A percentile compares a stretch with the other conserved stretches of the same genome.
Evolutionary conservation across 2,888 invertebrate genomes (phyloP).

Genomic region (Cerastis rubricosa): DNA sequence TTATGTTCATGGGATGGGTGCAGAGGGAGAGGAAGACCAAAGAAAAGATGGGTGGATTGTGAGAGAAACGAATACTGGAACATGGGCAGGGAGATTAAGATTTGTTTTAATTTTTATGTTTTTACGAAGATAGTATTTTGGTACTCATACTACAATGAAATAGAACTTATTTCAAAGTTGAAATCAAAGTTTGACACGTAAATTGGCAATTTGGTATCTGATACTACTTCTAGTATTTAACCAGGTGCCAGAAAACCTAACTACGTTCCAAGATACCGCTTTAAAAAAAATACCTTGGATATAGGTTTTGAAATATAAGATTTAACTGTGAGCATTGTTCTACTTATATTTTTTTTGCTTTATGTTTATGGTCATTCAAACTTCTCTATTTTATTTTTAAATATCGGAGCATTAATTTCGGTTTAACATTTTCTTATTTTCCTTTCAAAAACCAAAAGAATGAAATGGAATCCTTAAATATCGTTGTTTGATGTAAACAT

Average conservation of each 20-base stretch:
- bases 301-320: background rate
- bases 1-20: background rate
- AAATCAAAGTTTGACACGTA: background rate
- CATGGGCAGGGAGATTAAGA: background rate
- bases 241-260: conserved; percentile 9
- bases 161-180: background rate
- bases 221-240: background rate
- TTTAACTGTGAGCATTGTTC: background rate
- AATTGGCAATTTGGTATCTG: background rate
- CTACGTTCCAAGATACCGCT: background rate
- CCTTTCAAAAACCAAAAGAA: no score
- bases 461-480: background rate
- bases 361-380: background rate
- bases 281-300: background rate
- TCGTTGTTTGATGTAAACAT: background rate
- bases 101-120: background rate
- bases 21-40: background rate
- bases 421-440: no score
- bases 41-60: background rate
- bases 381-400: background rate
- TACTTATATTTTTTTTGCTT: background rate
- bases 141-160: background rate
- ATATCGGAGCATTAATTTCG: no score
- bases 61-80: background rate
- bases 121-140: background rate